A percentile compares a stretch with the other conserved stretches of the same genome.
These are phyloP conservation scores for Merluccius polli DNA, from an alignment of 2,797 vertebrate genomes.

Conservation along the genomic window DNA sequence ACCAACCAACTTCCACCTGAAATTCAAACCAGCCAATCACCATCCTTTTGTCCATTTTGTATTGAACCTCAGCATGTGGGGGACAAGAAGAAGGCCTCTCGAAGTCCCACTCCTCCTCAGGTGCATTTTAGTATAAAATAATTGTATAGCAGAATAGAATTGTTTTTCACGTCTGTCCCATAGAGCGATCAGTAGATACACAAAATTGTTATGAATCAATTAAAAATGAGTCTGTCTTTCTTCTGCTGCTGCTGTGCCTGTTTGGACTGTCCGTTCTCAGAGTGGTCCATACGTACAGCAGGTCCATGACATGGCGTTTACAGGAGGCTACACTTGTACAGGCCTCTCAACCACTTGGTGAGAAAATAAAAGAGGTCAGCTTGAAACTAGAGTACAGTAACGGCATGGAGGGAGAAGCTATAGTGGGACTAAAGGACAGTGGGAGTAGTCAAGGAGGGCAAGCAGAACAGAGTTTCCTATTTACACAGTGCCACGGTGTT, in stretches of 20 bases:
- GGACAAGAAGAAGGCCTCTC: not conserved
- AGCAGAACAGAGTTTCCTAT: constrained; percentile 36
- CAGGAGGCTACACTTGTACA: constrained; percentile 17
- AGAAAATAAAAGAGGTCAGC: constrained; percentile 23
- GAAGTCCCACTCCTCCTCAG: not conserved
- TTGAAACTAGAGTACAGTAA: constrained; percentile 5
- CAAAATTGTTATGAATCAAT: not conserved
- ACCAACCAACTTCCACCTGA: not conserved
- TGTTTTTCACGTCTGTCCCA: not conserved
- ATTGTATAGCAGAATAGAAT: not conserved
- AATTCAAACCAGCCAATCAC: not conserved
- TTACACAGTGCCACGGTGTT: constrained; percentile 41
- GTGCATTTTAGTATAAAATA: not conserved
- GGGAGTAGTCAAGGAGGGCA: constrained; percentile 22
- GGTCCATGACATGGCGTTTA: constrained; percentile 15
- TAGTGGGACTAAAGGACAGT: constrained; percentile 23
- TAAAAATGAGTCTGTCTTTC: not conserved
- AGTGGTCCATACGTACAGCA: constrained; percentile 15
- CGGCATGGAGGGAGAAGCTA: constrained; percentile 15
- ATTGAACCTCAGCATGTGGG: not conserved
- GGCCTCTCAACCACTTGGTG: constrained; percentile 17
- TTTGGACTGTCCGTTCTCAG: constrained; percentile 18
- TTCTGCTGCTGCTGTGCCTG: not conserved
- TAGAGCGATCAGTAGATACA: not conserved
- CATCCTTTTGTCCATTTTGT: not conserved